phyloP scores from a whole-genome alignment of 2,113 vertebrate genomes.

The Tympanuchus pallidicinctus region DNA sequence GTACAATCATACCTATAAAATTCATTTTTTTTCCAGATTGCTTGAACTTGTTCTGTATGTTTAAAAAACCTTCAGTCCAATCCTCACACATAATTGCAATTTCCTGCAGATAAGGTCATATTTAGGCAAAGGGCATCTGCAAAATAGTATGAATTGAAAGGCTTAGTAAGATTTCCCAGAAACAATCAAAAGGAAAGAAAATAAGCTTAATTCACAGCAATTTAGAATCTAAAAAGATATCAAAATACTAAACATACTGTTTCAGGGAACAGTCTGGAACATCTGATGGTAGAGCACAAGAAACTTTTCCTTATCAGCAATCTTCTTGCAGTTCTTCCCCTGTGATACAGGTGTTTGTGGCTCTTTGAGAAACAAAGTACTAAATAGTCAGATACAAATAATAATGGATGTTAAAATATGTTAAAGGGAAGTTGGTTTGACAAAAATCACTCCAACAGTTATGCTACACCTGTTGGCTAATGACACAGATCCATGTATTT shows the following conservation, averaged over 20 bases:
- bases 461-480: background rate
- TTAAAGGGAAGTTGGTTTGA: background rate
- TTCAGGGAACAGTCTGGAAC: background rate
- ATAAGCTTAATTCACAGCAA: background rate
- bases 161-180: background rate
- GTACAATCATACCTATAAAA: background rate
- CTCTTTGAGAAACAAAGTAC: background rate
- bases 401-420: background rate
- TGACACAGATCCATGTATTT: background rate
- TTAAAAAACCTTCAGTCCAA: background rate
- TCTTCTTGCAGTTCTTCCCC: background rate
- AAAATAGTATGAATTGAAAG: background rate
- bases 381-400: background rate
- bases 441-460: background rate
- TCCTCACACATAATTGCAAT: background rate
- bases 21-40: background rate
- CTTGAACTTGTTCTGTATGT: background rate
- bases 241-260: background rate
- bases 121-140: accelerated
- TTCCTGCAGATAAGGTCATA: background rate
- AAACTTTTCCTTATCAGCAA: background rate
- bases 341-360: background rate
- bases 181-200: background rate
- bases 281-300: background rate
- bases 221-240: background rate